Percentiles rank a stretch among this genome's conserved stretches.
Evolutionary conservation across 2,797 vertebrate species (phyloP).

Genomic region (Sebastes steindachneri): DNA sequence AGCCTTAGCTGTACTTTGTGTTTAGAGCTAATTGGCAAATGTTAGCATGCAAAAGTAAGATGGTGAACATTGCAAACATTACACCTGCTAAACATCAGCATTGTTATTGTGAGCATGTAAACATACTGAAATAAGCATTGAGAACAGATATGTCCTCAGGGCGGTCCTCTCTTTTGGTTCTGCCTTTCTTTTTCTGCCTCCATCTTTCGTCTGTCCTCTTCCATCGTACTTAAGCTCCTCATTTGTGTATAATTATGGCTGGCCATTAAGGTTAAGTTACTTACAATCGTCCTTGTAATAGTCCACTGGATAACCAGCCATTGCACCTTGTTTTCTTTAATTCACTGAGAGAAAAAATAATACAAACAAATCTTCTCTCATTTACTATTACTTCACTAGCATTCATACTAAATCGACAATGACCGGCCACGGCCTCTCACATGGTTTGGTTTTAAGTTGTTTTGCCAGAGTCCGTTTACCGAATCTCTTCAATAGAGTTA

Average conservation of each 20-base stretch:
- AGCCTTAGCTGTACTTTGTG: neutral
- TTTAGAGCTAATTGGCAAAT: neutral
- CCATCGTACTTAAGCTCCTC: neutral
- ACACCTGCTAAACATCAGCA: neutral
- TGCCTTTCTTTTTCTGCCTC: neutral
- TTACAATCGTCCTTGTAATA: neutral
- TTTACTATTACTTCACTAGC: too few species aligned
- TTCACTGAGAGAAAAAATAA: neutral
- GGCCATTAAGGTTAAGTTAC: neutral
- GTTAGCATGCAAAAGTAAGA: neutral
- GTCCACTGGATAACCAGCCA: neutral
- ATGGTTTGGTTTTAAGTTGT: too few species aligned
- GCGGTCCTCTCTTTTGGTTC: too few species aligned
- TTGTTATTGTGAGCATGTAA: neutral
- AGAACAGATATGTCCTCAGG: neutral
- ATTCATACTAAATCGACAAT: neutral
- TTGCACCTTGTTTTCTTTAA: neutral
- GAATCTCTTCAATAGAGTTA: too few species aligned
- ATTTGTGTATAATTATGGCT: neutral
- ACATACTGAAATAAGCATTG: neutral
- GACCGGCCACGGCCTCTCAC: accelerated
- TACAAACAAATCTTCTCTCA: too few species aligned
- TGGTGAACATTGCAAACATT: neutral
- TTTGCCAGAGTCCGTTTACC: too few species aligned
- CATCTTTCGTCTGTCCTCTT: neutral